Evolutionary conservation across 1,140 invertebrate genomes (phyloP).

Genomic region (Pogonus chalceus): DNA sequence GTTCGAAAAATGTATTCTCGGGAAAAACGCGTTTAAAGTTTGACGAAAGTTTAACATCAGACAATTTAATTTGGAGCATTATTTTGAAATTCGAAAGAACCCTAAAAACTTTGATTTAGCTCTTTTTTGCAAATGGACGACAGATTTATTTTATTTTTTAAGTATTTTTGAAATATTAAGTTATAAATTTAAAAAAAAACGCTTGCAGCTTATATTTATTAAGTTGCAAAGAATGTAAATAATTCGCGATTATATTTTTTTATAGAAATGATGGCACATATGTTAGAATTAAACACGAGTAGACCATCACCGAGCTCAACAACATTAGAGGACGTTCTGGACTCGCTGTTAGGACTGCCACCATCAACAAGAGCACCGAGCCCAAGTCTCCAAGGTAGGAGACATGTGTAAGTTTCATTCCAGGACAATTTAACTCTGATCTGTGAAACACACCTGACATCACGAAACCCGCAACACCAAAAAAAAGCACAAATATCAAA

Average conservation of each 20-base stretch:
- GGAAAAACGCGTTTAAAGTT: too few relatives aligned
- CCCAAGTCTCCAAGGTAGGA: constrained; percentile 63
- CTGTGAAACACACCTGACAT: constrained; percentile 16
- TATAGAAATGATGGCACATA: constrained; percentile 7
- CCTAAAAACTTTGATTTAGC: too few relatives aligned
- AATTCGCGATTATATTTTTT: not conserved
- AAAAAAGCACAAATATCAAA: constrained; percentile 13
- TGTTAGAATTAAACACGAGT: constrained; percentile 12
- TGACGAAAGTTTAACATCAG: too few relatives aligned
- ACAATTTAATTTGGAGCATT: too few relatives aligned
- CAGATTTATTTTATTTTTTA: too few relatives aligned
- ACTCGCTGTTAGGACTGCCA: constrained; percentile 76
- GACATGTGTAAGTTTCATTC: constrained; percentile 60
- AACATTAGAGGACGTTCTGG: constrained; percentile 85
- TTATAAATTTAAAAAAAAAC: too few relatives aligned
- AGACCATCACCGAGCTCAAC: constrained; percentile 63
- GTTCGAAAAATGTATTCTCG: too few relatives aligned
- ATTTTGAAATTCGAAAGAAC: too few relatives aligned
- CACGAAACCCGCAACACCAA: constrained; percentile 20
- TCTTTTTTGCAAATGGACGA: not conserved
- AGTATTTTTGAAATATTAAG: too few relatives aligned
- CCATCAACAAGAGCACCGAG: constrained; percentile 53
- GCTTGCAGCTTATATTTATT: too few relatives aligned
- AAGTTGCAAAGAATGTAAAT: too few relatives aligned
- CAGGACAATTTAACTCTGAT: constrained; percentile 17